Evolutionary conservation across 2,797 vertebrate genomes (phyloP), one percentile per base, ranked within the genome.

Genomic region (Microcaecilia unicolor): DNA sequence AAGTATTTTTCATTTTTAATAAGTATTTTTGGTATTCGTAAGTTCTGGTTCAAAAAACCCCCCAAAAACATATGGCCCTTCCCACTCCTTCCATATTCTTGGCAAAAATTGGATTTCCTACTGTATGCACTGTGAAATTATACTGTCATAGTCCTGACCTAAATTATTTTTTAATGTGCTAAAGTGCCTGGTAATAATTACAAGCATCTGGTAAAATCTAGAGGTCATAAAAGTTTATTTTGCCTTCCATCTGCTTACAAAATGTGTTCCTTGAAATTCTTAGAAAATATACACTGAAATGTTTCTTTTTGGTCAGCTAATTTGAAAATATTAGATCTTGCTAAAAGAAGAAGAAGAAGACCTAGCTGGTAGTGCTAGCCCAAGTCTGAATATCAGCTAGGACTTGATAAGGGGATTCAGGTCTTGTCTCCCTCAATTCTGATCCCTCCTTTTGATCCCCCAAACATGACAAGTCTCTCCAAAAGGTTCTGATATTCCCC

Each of bases 31-130:
- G 65, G 62, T 55, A 50, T 44, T n/a, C 32, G 18, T 40, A 51
- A 51, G 72, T 69, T 61, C 66, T 61, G 68, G 55, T 41, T 55
- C 40, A 41, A 72, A 69, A 67, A 67, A n/a, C n/a, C n/a, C n/a
- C n/a, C 67, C 55, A 61, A 48, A 42, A 64, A 23, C 34, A 37
- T 49, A 49, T 48, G 46, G 32, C 55, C 54, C 59, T 55, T 11
- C 23, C 55, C 57, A 37, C 41, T 47, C 50, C 43, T 33, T 28
- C 34, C 10, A 44, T n/a, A n/a, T n/a, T n/a, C n/a, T n/a, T n/a
- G n/a, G n/a, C n/a, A 34, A 37, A 52, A 27, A 23, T 10, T 40
- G 26, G 26, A 51, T 54, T 17, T 61, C 55, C 55, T 49, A 60
- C 43, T 51, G 44, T 57, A 53, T 22, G 42, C 20, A 24, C 61